Evolutionary conservation across 2,888 invertebrate genomes (phyloP).

Genomic region (Ischnura elegans): DNA sequence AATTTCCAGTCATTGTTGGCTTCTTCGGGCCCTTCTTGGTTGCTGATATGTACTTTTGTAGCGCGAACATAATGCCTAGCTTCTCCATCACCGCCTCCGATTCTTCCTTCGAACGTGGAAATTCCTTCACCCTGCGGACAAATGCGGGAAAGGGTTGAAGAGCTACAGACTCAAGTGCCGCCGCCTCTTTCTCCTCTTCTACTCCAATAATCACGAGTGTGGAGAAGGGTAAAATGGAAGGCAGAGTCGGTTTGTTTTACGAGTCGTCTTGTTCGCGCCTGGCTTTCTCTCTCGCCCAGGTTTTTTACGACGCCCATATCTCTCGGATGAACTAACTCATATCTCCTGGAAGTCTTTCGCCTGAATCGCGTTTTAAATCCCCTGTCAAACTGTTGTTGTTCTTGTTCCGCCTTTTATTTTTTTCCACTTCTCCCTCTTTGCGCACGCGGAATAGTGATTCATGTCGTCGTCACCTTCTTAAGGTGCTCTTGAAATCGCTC

Average conservation of each 20-base stretch:
- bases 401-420: neutral
- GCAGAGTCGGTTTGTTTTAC: slow-evolving; percentile 4
- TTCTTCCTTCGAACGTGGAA: neutral
- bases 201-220: neutral
- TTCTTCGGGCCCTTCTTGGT: no score
- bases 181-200: neutral
- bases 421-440: neutral
- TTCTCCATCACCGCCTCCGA: no score
- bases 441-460: neutral
- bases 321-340: slow-evolving; percentile 31
- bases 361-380: neutral
- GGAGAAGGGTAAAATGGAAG: neutral
- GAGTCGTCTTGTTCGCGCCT: slow-evolving; percentile 11
- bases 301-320: slow-evolving; percentile 23
- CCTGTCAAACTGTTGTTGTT: neutral
- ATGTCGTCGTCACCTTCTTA: neutral
- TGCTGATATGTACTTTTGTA: no score
- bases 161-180: no score
- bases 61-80: no score
- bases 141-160: neutral
- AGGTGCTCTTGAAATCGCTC: neutral
- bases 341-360: neutral
- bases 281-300: no score
- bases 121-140: neutral
- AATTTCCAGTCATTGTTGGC: no score